phyloP scores from a whole-genome alignment of 2,113 vertebrate genomes.

The Leptocoma aspasia region DNA sequence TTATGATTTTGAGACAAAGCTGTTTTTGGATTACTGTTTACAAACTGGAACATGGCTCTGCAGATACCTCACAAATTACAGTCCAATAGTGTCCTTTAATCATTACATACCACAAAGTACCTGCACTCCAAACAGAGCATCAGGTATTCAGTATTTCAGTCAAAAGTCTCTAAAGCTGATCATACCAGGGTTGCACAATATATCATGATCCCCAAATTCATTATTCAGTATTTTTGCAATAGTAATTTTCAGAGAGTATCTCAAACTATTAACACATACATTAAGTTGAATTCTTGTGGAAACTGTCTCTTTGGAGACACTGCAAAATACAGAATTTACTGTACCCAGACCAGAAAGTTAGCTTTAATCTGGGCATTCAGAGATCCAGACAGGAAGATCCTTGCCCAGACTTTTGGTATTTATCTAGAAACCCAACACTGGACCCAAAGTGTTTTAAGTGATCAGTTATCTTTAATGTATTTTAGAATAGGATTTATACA shows the following conservation, averaged over 20 bases:
- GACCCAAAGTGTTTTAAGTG: constrained; percentile 34
- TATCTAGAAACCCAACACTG: constrained; percentile 35
- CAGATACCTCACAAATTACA: constrained; percentile 73
- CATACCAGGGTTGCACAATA: constrained; percentile 4
- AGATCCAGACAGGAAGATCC: constrained; percentile 5
- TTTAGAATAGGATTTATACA: constrained; percentile 53
- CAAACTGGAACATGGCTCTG: constrained; percentile 57
- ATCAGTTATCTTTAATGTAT: constrained; percentile 30
- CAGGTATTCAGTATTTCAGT: constrained; percentile 60
- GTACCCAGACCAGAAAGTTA: constrained; percentile 30
- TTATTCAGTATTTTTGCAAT: constrained; percentile 29
- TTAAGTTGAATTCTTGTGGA: background rate
- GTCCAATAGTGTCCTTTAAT: constrained; percentile 35
- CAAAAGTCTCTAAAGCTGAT: constrained; percentile 38
- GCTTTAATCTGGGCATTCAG: constrained; percentile 51
- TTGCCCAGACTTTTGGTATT: constrained; percentile 17
- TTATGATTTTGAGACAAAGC: constrained; percentile 39
- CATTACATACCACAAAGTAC: background rate
- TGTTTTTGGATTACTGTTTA: constrained; percentile 71
- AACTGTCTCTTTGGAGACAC: background rate
- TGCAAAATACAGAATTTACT: constrained; percentile 3
- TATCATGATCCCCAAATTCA: background rate
- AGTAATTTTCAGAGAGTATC: constrained; percentile 14
- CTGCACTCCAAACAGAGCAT: constrained; percentile 18
- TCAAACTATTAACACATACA: background rate